Evolutionary conservation across 2,113 vertebrate species (phyloP).

Genomic region (Chitala chitala): DNA sequence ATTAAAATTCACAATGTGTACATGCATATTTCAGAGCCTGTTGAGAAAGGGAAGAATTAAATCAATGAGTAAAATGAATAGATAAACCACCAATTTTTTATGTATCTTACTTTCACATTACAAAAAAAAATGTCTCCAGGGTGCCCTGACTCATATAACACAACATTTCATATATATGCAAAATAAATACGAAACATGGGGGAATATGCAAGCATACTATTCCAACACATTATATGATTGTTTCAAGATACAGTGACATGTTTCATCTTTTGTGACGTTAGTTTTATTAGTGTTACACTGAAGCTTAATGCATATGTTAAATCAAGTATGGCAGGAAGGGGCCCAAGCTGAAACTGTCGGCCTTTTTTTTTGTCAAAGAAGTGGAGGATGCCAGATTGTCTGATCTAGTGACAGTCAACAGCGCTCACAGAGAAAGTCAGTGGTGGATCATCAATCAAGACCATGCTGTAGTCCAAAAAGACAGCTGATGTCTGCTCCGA

Average conservation of each 20-base stretch:
- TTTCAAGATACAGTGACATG: not conserved
- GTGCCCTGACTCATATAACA: not conserved
- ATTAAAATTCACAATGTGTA: not conserved
- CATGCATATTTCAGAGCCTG: not conserved
- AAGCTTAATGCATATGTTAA: constrained; percentile 1
- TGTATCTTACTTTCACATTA: too few species aligned
- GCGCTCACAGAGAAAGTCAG: constrained; percentile 7
- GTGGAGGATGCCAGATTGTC: constrained; percentile 3
- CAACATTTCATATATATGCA: not conserved
- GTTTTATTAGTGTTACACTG: not conserved
- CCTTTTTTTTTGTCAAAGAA: not conserved
- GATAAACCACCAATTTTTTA: not conserved
- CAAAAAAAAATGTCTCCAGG: not conserved
- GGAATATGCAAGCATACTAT: not conserved
- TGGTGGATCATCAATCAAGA: not conserved
- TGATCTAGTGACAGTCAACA: constrained; percentile 11
- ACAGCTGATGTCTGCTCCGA: not conserved
- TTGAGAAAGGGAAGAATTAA: not conserved
- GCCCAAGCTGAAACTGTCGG: not conserved
- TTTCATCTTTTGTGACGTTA: too few species aligned
- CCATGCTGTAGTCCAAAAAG: not conserved
- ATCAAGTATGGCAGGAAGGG: not conserved
- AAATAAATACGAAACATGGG: not conserved
- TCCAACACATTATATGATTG: not conserved
- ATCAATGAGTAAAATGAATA: constrained; percentile 5